phyloP scores from a whole-genome alignment of 2,113 vertebrate genomes.

The Gnathonemus longibarbis region DNA sequence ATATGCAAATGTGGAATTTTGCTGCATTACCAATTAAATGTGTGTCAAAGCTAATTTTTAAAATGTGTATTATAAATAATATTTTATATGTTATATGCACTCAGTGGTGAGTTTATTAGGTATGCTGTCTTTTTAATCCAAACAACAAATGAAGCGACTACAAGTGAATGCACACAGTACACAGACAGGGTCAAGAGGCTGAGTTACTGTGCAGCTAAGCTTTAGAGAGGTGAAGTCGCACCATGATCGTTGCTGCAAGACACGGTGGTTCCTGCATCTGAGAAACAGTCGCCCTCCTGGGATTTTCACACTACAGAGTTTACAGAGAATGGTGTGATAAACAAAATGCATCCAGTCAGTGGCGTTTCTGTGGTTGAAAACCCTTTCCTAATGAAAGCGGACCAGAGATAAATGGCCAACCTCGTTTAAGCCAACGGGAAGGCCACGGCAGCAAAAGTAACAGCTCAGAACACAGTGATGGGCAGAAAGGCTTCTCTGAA shows the following conservation, averaged over 20 bases:
- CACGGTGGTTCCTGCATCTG: not conserved
- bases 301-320: not conserved
- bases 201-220: not conserved
- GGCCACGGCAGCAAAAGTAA: not conserved
- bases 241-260: not conserved
- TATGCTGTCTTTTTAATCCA: not conserved
- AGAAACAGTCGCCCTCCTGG: not conserved
- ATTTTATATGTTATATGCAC: not conserved
- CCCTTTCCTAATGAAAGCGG: not conserved
- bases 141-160: not conserved
- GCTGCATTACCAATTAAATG: conserved; percentile 14
- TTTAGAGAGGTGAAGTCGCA: not conserved
- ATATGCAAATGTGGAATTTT: conserved; percentile 21
- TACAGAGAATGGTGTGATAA: not conserved
- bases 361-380: not conserved
- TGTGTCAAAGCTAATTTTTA: conserved; percentile 10
- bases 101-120: not conserved
- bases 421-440: not conserved
- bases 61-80: not conserved
- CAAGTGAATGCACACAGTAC: not conserved
- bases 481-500: not conserved
- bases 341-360: not conserved
- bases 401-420: not conserved
- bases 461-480: not conserved
- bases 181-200: not conserved